These are phyloP conservation scores for Caenorhabditis becei DNA, from an alignment of 2,888 invertebrate species.

Conservation along the genomic window DNA sequence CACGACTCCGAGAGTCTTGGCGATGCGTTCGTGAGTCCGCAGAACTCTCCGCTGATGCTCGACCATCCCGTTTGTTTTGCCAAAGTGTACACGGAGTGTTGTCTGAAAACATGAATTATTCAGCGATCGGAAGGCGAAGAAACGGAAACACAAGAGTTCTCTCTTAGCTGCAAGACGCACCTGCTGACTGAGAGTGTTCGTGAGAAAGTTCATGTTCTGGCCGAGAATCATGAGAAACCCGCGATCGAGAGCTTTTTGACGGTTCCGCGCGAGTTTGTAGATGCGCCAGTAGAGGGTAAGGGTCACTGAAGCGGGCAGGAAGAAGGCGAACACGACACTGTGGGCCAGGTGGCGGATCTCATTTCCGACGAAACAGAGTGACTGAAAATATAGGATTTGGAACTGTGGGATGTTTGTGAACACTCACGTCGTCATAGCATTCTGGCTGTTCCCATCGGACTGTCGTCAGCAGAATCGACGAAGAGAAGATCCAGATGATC, in stretches of 20 bases:
- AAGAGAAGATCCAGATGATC: slow-evolving; percentile 80
- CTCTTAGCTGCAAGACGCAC: slow-evolving; percentile 41
- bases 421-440: slow-evolving; percentile 74
- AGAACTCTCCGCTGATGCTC: slow-evolving; percentile 82
- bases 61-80: slow-evolving; percentile 81
- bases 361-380: slow-evolving; percentile 79
- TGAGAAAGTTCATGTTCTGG: slow-evolving; percentile 82
- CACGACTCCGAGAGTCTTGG: slow-evolving; percentile 85
- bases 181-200: slow-evolving; percentile 80
- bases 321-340: slow-evolving; percentile 81
- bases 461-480: slow-evolving; percentile 78
- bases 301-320: slow-evolving; percentile 81
- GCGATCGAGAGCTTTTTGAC: slow-evolving; percentile 79
- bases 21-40: slow-evolving; percentile 84
- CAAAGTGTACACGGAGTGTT: slow-evolving; percentile 81
- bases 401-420: neutral
- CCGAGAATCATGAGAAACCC: slow-evolving; percentile 81
- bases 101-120: slow-evolving; percentile 70
- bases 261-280: slow-evolving; percentile 79
- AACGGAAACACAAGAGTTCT: slow-evolving; percentile 11
- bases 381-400: slow-evolving; percentile 62
- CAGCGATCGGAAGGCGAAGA: slow-evolving; percentile 7
- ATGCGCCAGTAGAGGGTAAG: slow-evolving; percentile 81
- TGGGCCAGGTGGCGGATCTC: slow-evolving; percentile 81
- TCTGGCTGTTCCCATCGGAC: slow-evolving; percentile 78